These are phyloP conservation scores for Corythornis cristatus DNA, from an alignment of 2,113 vertebrate species.

Conservation along the genomic window DNA sequence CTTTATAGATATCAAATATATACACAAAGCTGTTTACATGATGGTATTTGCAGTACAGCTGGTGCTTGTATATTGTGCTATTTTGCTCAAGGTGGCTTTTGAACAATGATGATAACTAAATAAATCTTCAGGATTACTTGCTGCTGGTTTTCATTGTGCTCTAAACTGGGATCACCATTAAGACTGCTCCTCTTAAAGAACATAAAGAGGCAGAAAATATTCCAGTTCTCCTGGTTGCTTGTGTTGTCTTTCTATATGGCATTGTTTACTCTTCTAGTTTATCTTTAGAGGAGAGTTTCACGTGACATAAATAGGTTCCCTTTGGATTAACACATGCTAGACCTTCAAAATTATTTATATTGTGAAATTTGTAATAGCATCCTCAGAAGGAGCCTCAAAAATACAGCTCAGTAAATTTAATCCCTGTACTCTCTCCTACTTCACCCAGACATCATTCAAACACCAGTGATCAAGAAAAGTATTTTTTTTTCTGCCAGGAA, in stretches of 20 bases:
- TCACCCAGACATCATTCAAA: neutral
- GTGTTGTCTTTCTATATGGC: neutral
- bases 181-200: neutral
- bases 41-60: neutral
- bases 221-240: neutral
- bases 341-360: neutral
- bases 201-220: neutral
- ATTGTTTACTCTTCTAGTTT: neutral
- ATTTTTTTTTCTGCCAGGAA: neutral
- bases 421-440: neutral
- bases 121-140: neutral
- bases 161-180: neutral
- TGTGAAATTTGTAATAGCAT: neutral
- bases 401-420: neutral
- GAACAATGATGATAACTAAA: neutral
- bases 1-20: neutral
- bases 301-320: neutral
- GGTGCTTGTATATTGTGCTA: neutral
- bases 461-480: neutral
- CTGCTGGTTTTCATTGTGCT: neutral
- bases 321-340: neutral
- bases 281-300: neutral
- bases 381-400: neutral
- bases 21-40: neutral
- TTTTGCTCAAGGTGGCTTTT: neutral